Conservation (phyloP, 2,797 vertebrate species). For the Tauraco hartlaubi region DNA sequence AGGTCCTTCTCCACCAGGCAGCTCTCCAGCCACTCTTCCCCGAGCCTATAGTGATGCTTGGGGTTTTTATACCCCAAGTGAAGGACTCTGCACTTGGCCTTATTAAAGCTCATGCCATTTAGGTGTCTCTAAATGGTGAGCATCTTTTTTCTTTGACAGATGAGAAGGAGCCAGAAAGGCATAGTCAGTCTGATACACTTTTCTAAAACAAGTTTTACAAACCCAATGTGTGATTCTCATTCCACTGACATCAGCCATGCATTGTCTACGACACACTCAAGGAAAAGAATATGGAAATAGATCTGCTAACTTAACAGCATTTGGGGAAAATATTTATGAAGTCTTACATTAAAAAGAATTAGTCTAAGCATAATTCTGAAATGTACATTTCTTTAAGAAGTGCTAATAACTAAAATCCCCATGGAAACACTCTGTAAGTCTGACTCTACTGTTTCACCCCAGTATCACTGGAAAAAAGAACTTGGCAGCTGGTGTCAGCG, state of each 20-base stretch:
- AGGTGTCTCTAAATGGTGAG: not conserved
- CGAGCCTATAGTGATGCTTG: too few species aligned
- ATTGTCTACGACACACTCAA: not conserved
- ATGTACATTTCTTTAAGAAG: not conserved
- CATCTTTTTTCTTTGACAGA: not conserved
- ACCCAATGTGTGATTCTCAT: not conserved
- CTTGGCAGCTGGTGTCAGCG: not conserved
- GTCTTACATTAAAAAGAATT: not conserved
- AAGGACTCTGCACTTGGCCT: too few species aligned
- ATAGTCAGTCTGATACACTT: not conserved
- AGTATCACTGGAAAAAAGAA: not conserved
- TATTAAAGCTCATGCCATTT: too few species aligned
- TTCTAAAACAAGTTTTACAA: not conserved
- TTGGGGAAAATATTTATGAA: not conserved
- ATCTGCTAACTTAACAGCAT: not conserved
- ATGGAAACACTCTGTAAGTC: not conserved
- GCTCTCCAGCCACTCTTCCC: too few species aligned
- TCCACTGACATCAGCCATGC: not conserved
- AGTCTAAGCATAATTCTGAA: not conserved
- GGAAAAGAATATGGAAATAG: not conserved
- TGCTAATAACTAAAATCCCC: not conserved
- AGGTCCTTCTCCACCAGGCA: too few species aligned
- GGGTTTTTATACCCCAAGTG: too few species aligned
- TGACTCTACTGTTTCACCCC: not conserved
- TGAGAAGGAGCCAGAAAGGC: not conserved